phyloP scores from a whole-genome alignment of 53 echinoderm and acorn worm genomes.

The Glandiceps talaboti region DNA sequence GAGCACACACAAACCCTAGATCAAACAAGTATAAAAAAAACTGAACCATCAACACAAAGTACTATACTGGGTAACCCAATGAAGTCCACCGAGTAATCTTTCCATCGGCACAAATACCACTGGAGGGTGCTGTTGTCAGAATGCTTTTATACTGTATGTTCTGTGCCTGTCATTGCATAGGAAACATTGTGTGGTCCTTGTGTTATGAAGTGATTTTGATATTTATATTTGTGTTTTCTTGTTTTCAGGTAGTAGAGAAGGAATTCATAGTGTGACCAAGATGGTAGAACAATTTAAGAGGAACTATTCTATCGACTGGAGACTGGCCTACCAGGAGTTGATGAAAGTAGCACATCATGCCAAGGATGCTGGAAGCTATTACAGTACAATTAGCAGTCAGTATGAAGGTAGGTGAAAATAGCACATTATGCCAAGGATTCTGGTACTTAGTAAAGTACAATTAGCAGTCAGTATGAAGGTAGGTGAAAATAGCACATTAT shows the following conservation, averaged over 20 bases:
- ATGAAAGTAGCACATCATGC: background rate
- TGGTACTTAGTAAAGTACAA: background rate
- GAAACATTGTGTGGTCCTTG: too few species aligned
- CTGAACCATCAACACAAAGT: too few species aligned
- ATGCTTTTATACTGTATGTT: too few species aligned
- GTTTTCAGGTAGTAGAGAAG: constrained; percentile 31
- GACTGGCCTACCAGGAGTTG: constrained; percentile 63
- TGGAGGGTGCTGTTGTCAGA: too few species aligned
- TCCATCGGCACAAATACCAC: too few species aligned
- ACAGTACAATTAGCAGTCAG: background rate
- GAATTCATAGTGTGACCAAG: constrained; percentile 30
- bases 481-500: background rate
- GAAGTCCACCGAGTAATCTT: too few species aligned
- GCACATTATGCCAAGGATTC: background rate
- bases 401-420: background rate
- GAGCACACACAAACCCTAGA: too few species aligned
- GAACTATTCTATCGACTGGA: constrained; percentile 76
- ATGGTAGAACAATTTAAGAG: constrained; percentile 68
- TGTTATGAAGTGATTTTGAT: too few species aligned
- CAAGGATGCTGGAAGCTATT: background rate
- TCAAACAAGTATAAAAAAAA: too few species aligned
- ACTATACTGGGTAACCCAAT: too few species aligned
- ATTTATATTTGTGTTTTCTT: background rate
- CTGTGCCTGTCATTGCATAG: too few species aligned
- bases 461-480: background rate